Base-by-base conservation (phyloP, 1,140 invertebrate species). In the Drosophila sproati region DNA sequence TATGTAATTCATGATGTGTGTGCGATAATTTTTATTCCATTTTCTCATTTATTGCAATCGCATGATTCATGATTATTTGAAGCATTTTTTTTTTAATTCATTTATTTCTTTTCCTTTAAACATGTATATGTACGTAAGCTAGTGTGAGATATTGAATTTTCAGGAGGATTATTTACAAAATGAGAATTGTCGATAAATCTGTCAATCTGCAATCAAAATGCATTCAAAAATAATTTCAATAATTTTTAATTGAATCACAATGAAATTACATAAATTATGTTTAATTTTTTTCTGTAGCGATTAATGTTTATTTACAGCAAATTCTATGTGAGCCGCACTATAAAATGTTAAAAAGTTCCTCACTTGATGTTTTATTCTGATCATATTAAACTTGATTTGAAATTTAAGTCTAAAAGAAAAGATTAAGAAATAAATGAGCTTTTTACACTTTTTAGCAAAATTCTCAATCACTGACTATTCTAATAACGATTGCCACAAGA, bases 1-100 rank as follows among this genome's bases (percentile, higher is more conserved):
- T 59, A 35, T 59, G 39, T 54, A 35, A 62, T 54, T 55, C 67
- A 62, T 61, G 39, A 61, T 56, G 4, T 47, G 20, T 3, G 37
- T 28, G 55, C 32, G 20, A 34, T 35, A 5, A 43, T 34, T 28
- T 56, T 47, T 45, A 37, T 35, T 55, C 28, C n/a, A 7, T 6
- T 52, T 39, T 28, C 20, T 8, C 4, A 8, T 41, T 48, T 54
- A 63, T 71, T 63, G 60, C 59, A 70, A 47, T n/a, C 50, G n/a
- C 28, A 62, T 54, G 7, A 63, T 54, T 20, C n/a, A n/a, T n/a
- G 7, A 28, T 63, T 56, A 47, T 56, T 55, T 55, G 31, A 34
- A 20, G 8, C 8, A 47, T 3, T 0, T 12, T 12, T 35, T 35
- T n/a, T 35, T 12, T 5, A 35, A 20, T 8, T 2, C 5, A 2